phyloP scores from a whole-genome alignment of 2,888 invertebrate genomes.

The Aphidoletes aphidimyza region DNA sequence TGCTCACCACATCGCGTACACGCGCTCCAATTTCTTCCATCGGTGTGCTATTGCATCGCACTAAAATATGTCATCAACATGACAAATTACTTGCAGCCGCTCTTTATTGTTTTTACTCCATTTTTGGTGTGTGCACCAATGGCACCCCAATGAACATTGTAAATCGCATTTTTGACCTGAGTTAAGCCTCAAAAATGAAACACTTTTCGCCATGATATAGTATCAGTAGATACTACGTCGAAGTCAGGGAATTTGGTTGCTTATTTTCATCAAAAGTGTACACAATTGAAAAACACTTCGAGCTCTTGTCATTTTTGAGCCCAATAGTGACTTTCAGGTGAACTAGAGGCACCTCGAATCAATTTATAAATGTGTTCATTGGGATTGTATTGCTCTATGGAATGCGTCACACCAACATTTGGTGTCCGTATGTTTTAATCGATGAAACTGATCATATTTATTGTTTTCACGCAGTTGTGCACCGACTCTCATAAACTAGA shows the following conservation, averaged over 20 bases:
- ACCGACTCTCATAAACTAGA: neutral
- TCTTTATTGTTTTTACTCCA: neutral
- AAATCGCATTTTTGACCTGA: neutral
- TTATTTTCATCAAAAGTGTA: too few species aligned
- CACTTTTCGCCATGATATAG: too few species aligned
- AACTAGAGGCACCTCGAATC: too few species aligned
- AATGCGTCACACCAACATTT: neutral
- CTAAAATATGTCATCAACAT: constrained; percentile 27
- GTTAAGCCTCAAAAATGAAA: too few species aligned
- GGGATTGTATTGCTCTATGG: neutral
- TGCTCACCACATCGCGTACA: too few species aligned
- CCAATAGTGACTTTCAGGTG: too few species aligned
- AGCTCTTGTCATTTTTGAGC: too few species aligned
- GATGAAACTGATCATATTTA: constrained; percentile 32
- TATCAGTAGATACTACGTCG: too few species aligned
- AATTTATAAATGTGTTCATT: neutral
- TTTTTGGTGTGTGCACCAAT: neutral
- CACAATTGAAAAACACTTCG: too few species aligned
- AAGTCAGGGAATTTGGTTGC: too few species aligned
- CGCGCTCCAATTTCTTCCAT: too few species aligned
- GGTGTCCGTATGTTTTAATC: constrained; percentile 20
- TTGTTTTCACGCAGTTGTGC: constrained; percentile 46
- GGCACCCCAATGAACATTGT: neutral
- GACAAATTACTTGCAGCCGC: constrained; percentile 1
- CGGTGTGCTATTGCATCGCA: neutral